Percentiles rank a stretch among this genome's conserved stretches.
These are phyloP conservation scores for Eudasyphora cyanicolor DNA, from an alignment of 2,888 invertebrate genomes.

Conservation along the genomic window DNA sequence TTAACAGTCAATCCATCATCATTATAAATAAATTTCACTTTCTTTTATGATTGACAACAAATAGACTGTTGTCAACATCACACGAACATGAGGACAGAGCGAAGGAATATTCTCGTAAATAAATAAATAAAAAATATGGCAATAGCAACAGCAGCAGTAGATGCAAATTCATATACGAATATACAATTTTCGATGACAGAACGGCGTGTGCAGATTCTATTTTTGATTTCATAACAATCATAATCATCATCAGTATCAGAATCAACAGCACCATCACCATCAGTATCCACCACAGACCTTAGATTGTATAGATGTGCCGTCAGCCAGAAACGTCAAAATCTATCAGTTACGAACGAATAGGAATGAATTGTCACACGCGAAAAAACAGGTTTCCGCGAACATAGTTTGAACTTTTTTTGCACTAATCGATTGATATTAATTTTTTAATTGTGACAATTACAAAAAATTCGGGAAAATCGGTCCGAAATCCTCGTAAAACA, in stretches of 20 bases:
- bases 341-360: too few relatives aligned
- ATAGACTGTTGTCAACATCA: background rate
- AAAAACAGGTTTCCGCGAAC: too few relatives aligned
- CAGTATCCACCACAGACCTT: too few relatives aligned
- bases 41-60: slow-evolving; percentile 24
- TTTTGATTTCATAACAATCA: slow-evolving; percentile 29
- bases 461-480: too few relatives aligned
- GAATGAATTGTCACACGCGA: too few relatives aligned
- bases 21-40: slow-evolving; percentile 34
- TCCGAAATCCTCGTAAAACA: too few relatives aligned
- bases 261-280: background rate
- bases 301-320: too few relatives aligned
- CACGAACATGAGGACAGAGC: background rate
- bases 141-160: background rate
- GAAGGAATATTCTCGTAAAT: too few relatives aligned
- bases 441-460: too few relatives aligned
- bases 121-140: background rate
- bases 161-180: background rate
- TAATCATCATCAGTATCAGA: slow-evolving; percentile 9
- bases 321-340: too few relatives aligned
- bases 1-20: slow-evolving; percentile 28
- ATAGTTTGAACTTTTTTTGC: too few relatives aligned
- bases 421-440: too few relatives aligned
- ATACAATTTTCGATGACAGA: background rate
- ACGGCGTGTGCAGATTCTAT: slow-evolving; percentile 28